phyloP scores from a whole-genome alignment of 2,888 invertebrate genomes.

The Pseudococcus longispinus region DNA sequence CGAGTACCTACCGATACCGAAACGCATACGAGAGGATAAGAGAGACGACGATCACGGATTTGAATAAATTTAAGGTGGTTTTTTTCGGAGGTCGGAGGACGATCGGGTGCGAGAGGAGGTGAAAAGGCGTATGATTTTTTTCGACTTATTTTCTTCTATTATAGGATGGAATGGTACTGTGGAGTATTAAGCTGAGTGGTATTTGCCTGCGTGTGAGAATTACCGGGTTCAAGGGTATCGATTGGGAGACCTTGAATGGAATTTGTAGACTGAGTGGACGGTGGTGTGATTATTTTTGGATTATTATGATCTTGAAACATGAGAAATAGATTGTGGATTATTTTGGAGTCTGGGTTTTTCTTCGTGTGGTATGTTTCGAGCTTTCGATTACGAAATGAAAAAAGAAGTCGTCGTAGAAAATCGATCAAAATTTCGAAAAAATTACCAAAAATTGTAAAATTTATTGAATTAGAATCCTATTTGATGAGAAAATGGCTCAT shows the following conservation, averaged over 20 bases:
- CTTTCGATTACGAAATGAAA: no score
- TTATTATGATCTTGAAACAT: not conserved
- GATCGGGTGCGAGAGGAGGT: not conserved
- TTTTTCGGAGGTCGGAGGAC: not conserved
- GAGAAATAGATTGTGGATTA: no score
- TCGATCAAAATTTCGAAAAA: no score
- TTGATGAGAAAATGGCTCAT: no score
- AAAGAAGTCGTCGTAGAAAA: no score
- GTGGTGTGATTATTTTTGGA: not conserved
- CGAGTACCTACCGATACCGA: not conserved
- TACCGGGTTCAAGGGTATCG: slow-evolving; percentile 8
- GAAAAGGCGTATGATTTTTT: not conserved
- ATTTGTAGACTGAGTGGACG: not conserved
- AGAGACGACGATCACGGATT: not conserved
- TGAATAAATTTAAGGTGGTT: slow-evolving; percentile 2
- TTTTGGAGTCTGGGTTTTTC: no score
- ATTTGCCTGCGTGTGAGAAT: slow-evolving; percentile 9
- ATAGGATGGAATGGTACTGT: not conserved
- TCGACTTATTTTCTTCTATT: not conserved
- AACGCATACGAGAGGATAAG: not conserved
- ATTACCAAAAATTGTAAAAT: no score
- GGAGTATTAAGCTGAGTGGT: not conserved
- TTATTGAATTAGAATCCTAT: no score
- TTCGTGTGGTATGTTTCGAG: no score
- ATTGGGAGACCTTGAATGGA: not conserved